Evolutionary conservation across 2,113 vertebrate genomes (phyloP).

Genomic region (Maylandia zebra): DNA sequence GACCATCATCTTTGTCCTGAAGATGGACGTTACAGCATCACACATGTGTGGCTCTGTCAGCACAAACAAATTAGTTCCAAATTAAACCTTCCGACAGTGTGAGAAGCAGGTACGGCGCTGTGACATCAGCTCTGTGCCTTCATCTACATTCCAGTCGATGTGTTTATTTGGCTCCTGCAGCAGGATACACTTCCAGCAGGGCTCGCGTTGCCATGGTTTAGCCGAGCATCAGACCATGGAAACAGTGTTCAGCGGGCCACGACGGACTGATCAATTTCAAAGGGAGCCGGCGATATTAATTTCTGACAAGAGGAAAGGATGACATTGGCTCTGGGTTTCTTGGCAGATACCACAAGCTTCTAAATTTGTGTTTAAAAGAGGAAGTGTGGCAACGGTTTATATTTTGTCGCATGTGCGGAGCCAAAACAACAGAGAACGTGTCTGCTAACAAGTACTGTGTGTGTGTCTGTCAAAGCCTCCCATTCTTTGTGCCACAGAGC

Average conservation of each 20-base stretch:
- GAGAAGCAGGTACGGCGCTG: neutral
- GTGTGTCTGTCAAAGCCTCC: neutral
- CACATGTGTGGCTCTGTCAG: neutral
- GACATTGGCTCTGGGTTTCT: neutral
- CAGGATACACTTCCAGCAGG: neutral
- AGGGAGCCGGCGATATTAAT: slow-evolving; percentile 14
- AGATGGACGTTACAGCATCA: neutral
- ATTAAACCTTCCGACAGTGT: neutral
- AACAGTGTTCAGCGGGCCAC: slow-evolving; percentile 25
- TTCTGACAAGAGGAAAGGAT: neutral
- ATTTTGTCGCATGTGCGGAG: neutral
- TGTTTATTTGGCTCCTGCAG: slow-evolving; percentile 22
- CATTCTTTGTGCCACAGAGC: neutral
- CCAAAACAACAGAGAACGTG: neutral
- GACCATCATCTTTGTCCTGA: neutral
- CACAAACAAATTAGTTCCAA: neutral
- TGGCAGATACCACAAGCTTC: neutral
- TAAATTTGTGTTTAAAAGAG: neutral
- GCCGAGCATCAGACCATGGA: slow-evolving; percentile 36
- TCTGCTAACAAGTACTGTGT: neutral
- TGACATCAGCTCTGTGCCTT: neutral
- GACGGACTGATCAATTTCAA: slow-evolving; percentile 22
- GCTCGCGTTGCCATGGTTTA: slow-evolving; percentile 33
- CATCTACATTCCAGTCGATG: slow-evolving; percentile 1
- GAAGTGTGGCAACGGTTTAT: neutral